Evolutionary conservation across 2,113 vertebrate species (phyloP).

Genomic region (Pachycephala philippinensis): DNA sequence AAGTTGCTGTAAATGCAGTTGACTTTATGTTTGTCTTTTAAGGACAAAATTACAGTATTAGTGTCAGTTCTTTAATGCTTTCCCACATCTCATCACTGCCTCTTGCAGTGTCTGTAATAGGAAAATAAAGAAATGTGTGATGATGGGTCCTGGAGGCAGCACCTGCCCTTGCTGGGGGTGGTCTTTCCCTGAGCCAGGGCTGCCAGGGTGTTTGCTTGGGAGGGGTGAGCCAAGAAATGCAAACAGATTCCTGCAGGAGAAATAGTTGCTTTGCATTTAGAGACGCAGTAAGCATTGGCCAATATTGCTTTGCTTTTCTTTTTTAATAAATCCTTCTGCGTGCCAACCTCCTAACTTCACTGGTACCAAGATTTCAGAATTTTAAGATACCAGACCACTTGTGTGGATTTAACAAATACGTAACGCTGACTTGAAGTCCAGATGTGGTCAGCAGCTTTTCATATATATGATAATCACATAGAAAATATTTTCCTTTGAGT

Average conservation of each 20-base stretch:
- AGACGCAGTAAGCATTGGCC: not conserved
- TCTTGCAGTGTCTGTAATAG: not conserved
- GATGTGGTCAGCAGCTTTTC: not conserved
- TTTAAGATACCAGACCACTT: not conserved
- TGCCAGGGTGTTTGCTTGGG: not conserved
- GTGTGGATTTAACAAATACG: not conserved
- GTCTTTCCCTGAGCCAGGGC: not conserved
- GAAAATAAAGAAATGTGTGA: not conserved
- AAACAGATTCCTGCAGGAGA: not conserved
- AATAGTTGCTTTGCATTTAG: not conserved
- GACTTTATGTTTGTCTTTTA: not conserved
- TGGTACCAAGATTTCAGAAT: not conserved
- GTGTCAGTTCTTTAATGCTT: not conserved
- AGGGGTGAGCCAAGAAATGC: not conserved
- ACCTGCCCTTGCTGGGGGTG: rapidly evolving
- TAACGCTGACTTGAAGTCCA: not conserved
- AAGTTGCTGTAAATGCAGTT: not conserved
- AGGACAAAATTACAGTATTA: not conserved
- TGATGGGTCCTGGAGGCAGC: not conserved
- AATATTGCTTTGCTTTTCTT: not conserved
- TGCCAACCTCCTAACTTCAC: not conserved
- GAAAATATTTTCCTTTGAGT: not conserved
- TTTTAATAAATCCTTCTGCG: not conserved
- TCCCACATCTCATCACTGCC: not conserved
- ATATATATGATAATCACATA: not conserved